Evolutionary conservation across 2,797 vertebrate genomes (phyloP), one percentile per base, ranked within the genome.

Genomic region (Rhinatrema bivittatum): DNA sequence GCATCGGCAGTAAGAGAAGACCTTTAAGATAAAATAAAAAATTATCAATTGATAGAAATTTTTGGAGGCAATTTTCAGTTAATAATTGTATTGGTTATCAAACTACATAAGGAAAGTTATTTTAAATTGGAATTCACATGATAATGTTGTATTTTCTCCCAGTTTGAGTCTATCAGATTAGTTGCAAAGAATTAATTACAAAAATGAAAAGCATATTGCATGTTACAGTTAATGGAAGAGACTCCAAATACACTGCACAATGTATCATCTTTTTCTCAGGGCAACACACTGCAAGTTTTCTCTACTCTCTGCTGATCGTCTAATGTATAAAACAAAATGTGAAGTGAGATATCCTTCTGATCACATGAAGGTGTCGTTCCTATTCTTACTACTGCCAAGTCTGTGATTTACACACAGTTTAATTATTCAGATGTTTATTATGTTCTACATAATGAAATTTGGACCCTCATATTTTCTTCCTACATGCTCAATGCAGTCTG

Each of bases 361-460:
- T 79, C 78, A 78, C 75, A 67, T 58, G 58, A 67, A 78, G 60
- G 53, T 81, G 51, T 78, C 62, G 76, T 50, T 77, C 53, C 61
- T 77, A 36, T 65, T 75, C 68, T 76, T 76, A 76, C 78, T 65
- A 75, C 68, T 84, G 80, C 78, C 79, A 81, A 72, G 56, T 14
- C 6, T 71, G 68, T 88, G 85, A 87, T 87, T 89, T 87, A 84
- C 63, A 78, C 69, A 71, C 69, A 73, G 74, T 87, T 87, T 88
- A 90, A 90, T 91, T 90, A 88, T 87, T 89, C 78, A 86, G 74
- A 76, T 85, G 86, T 88, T 90, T 90, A 88, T 89, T 87, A 86
- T 87, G 76, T 81, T 80, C 81, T 83, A 86, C 79, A 83, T 87
- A 87, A 89, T 88, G 82, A 87, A 85, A 80, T 87, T 84, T 81